A percentile compares a stretch with the other conserved stretches of the same genome.
Evolutionary conservation across 2,797 vertebrate species (phyloP).

Genomic region (Channa striata): DNA sequence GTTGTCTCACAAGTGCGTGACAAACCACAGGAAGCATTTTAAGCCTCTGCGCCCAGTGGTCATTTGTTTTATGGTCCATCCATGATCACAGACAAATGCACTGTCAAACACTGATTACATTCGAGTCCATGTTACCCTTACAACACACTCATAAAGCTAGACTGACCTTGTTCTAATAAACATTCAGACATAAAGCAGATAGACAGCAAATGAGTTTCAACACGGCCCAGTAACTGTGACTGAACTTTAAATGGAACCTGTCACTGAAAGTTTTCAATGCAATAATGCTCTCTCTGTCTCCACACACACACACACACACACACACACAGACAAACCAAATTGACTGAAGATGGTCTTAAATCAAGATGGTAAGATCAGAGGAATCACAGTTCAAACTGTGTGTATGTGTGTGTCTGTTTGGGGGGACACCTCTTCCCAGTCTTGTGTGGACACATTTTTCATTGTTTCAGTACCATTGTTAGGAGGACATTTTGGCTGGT

Average conservation of each 20-base stretch:
- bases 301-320: background rate
- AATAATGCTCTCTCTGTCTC: background rate
- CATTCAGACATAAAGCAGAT: background rate
- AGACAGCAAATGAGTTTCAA: background rate
- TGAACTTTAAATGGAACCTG: conserved; percentile 10
- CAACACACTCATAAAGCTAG: background rate
- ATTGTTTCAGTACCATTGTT: no score
- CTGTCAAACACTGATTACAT: conserved; percentile 6
- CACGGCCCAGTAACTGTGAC: background rate
- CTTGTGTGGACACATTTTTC: no score
- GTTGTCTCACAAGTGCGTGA: background rate
- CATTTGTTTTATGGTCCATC: background rate
- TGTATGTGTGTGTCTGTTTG: no score
- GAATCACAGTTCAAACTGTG: background rate
- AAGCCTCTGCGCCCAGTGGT: background rate
- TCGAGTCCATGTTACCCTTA: background rate
- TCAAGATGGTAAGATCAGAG: background rate
- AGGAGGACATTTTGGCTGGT: no score
- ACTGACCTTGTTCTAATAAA: background rate
- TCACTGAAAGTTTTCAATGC: background rate
- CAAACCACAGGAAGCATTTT: background rate
- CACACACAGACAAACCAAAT: background rate
- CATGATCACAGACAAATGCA: conserved; percentile 5
- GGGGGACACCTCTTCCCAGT: no score
- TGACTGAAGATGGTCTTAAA: background rate